Base-by-base conservation (phyloP, 2,888 invertebrate genomes). In the Idaea aversata region DNA sequence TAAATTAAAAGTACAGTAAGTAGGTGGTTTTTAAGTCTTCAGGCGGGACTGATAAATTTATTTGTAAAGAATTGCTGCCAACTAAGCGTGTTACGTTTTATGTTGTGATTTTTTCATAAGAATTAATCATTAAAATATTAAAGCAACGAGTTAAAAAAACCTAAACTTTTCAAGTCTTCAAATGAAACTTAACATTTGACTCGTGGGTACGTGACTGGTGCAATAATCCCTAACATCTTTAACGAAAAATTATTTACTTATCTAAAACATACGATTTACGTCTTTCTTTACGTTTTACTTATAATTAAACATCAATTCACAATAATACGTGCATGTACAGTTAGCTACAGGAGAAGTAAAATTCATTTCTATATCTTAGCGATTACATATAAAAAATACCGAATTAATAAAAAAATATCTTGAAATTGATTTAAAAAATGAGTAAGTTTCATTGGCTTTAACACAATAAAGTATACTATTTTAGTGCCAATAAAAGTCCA, bases 211-310 rank as follows among this genome's bases (percentile, higher is more conserved):
- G 13, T 47, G 47, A 47, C 47, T 47, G 47, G 61, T 66, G 57
- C 34, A 38, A 62, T 63, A 25, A 57, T 67, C 59, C 63, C 61
- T 63, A 64, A 65, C 34, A 35, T 58, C 71, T 67, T 68, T 73
- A 73, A 47, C 47, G 47, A 47, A 47, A 47, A 5, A 36, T 6
- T 10, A 47, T 6, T 71, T 59, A 70, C 77, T 81, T 81, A 80
- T 72, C 77, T 85, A 82, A 73, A 77, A 76, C 77, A 77, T 79
- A 84, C 76, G 79, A 73, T 76, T 77, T 82, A 81, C 76, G 77
- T 78, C 75, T 76, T 81, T 78, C 72, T 73, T 71, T 65, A 66
- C 72, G 72, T 76, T 75, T 47, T 10, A 68, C 75, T 64, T 65
- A 64, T 61, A 64, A 63, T 65, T 57, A 76, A 74, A 80, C 77